phyloP scores from a whole-genome alignment of 2,888 invertebrate genomes.

The Matsumyia berberina region DNA sequence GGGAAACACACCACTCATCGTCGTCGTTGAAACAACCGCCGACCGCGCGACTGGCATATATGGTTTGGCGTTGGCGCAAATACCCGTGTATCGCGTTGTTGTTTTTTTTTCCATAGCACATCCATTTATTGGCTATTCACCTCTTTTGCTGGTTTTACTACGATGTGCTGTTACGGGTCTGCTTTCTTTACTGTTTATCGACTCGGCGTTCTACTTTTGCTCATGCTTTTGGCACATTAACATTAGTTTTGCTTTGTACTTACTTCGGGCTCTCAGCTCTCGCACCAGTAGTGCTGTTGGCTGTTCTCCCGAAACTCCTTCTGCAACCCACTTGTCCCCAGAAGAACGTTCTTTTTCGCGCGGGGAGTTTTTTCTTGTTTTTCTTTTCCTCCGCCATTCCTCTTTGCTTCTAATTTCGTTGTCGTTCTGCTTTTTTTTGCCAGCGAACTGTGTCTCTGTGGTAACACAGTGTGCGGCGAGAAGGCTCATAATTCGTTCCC shows the following conservation, averaged over 20 bases:
- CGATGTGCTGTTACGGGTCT: constrained; percentile 52
- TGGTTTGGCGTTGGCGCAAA: constrained; percentile 1
- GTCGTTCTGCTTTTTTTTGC: constrained; percentile 29
- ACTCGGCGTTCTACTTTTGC: constrained; percentile 74
- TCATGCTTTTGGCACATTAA: constrained; percentile 76
- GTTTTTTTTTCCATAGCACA: constrained; percentile 69
- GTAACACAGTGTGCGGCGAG: constrained; percentile 9
- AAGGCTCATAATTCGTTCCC: constrained; percentile 43
- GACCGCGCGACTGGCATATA: constrained; percentile 15
- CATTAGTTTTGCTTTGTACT: constrained; percentile 74
- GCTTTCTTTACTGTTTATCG: constrained; percentile 69
- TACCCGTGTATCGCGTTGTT: neutral
- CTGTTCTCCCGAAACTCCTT: constrained; percentile 40
- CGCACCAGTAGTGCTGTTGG: neutral
- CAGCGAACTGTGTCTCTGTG: constrained; percentile 2
- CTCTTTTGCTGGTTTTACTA: constrained; percentile 73
- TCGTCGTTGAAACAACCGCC: constrained; percentile 1
- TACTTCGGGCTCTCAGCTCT: constrained; percentile 40
- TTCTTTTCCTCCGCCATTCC: constrained; percentile 1
- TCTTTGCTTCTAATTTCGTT: constrained; percentile 62
- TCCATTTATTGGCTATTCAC: constrained; percentile 84
- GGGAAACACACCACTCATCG: neutral
- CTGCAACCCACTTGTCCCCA: constrained; percentile 24
- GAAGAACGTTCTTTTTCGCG: constrained; percentile 50
- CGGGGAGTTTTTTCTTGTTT: constrained; percentile 1